Conservation (phyloP, 2,797 vertebrate genomes). For the Siniperca obscura region DNA sequence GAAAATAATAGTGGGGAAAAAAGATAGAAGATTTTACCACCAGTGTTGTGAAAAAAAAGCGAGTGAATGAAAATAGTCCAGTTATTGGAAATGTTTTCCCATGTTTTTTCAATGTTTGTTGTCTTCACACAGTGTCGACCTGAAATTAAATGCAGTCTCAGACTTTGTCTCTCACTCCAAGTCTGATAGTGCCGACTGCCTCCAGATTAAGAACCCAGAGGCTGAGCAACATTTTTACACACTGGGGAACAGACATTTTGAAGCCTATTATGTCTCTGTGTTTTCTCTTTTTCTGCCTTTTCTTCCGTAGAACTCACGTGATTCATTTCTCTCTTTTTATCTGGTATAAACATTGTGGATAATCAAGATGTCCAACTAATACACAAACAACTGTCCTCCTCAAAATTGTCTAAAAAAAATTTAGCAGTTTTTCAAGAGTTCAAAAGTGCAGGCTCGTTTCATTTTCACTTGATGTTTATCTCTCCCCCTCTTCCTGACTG, state of each 20-base stretch:
- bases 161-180: constrained; percentile 11
- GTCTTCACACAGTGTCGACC: constrained; percentile 2
- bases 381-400: constrained; percentile 1
- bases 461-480: constrained; percentile 10
- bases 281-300: constrained; percentile 8
- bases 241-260: constrained; percentile 7
- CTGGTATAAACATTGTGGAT: constrained; percentile 3
- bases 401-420: not conserved
- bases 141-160: constrained; percentile 19
- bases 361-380: constrained; percentile 16
- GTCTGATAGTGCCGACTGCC: not conserved
- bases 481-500: not conserved
- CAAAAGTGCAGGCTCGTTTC: not conserved
- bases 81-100: constrained; percentile 6
- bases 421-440: no score
- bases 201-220: constrained; percentile 16
- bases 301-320: not conserved
- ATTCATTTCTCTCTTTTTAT: not conserved
- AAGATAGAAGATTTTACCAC: constrained; percentile 25
- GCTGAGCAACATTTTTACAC: constrained; percentile 28
- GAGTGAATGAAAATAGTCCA: not conserved
- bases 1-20: constrained; percentile 22
- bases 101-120: constrained; percentile 10
- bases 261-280: constrained; percentile 18
- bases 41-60: constrained; percentile 19